Base-by-base conservation (phyloP, 2,113 vertebrate species). In the Orthonyx spaldingii region DNA sequence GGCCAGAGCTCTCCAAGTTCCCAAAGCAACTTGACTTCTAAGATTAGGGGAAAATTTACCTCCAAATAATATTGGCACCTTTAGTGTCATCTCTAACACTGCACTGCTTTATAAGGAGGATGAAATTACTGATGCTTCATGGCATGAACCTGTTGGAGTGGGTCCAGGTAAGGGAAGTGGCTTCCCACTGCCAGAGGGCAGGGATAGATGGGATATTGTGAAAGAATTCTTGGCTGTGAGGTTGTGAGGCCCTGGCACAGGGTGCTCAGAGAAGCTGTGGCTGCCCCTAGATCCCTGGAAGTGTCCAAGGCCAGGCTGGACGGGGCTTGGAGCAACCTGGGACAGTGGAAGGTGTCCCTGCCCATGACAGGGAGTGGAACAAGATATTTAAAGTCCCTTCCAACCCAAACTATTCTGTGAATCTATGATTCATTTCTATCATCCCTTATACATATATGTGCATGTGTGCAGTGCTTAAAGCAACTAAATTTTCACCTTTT, bases 251-350 rank as follows among this genome's bases (percentile, higher is more conserved):
- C 24, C 17, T 55, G 61, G 55, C n/a, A 53, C 47, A 60, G 20
- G 10, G 1, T 55, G 5, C 3, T 7, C 47, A 47, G 14, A 83
- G 63, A 0, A 69, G 11, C 20, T 68, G 39, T 47, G 61, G 28
- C 14, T 69, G 26, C 7, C 10, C 26, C 41, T 41, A 42, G 23
- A 37, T 35, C 79, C 30, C 26, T 63, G 35, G 11, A 2, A 55
- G 11, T 42, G 35, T 2, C 17, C 47, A 37, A 69, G 7, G 4
- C 12, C 63, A 35, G 63, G 12, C 0, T 68, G n/a, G 39, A 60
- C 0, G 0, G 4, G 14, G 17, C 9, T 76, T 56, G 63, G 26
- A 90, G 32, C 22, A 56, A 0, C 21, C 41, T 56, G 63, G 14
- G 9, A 8, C 0, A 27, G 24, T 41, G 24, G 46, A 0, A 42